These are phyloP conservation scores for Galeruca laticollis DNA, from an alignment of 2,888 invertebrate species.

Conservation along the genomic window DNA sequence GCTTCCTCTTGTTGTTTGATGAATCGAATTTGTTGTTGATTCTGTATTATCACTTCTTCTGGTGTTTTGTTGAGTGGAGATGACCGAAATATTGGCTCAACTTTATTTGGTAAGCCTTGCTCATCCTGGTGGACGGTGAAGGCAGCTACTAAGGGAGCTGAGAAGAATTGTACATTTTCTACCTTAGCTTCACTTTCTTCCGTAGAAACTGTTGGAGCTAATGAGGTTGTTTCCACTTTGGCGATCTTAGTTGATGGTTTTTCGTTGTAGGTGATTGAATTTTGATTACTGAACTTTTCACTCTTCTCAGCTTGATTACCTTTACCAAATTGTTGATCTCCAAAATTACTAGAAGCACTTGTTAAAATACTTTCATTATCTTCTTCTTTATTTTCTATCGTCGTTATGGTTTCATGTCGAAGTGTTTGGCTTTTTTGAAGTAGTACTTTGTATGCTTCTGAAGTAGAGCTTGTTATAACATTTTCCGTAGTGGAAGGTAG, in stretches of 20 bases:
- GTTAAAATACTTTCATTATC: constrained; percentile 59
- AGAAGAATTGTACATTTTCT: constrained; percentile 82
- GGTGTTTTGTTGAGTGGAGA: constrained; percentile 54
- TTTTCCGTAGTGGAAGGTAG: constrained; percentile 29
- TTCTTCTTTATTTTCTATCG: constrained; percentile 49
- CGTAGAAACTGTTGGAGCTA: constrained; percentile 74
- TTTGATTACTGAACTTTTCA: constrained; percentile 22
- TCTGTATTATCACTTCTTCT: constrained; percentile 20
- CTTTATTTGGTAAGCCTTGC: constrained; percentile 81
- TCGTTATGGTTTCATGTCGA: constrained; percentile 57
- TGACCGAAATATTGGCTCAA: constrained; percentile 77
- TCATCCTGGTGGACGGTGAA: constrained; percentile 89
- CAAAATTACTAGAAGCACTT: constrained; percentile 59
- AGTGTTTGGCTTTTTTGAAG: constrained; percentile 60
- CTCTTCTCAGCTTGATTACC: constrained; percentile 33
- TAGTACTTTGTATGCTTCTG: constrained; percentile 53
- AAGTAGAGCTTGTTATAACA: constrained; percentile 4
- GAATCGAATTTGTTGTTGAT: constrained; percentile 26
- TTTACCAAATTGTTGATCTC: constrained; percentile 39
- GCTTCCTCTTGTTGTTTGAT: constrained; percentile 36
- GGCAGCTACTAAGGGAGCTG: constrained; percentile 85
- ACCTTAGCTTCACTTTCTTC: constrained; percentile 76
- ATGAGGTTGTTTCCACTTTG: constrained; percentile 56
- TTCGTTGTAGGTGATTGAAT: constrained; percentile 32
- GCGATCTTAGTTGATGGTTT: constrained; percentile 33